phyloP scores from a whole-genome alignment of 2,888 invertebrate genomes.

The Callimorpha dominula region DNA sequence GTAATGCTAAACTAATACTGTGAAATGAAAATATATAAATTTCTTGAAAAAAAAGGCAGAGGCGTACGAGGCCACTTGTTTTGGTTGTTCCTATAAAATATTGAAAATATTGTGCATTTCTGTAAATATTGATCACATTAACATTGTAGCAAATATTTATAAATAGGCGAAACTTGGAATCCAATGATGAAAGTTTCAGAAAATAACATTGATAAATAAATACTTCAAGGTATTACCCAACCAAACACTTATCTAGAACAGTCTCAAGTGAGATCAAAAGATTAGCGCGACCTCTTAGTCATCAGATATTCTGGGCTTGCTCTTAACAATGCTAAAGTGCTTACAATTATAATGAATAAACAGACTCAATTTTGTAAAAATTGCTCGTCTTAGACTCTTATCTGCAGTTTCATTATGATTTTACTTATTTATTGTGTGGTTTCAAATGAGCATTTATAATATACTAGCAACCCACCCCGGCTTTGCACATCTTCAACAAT shows the following conservation, averaged over 20 bases:
- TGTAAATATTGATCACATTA: neutral
- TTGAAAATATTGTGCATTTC: no score
- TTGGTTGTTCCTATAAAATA: neutral
- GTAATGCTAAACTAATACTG: no score
- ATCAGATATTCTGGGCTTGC: conserved; percentile 12
- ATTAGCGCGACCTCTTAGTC: conserved; percentile 3
- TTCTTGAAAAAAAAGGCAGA: neutral
- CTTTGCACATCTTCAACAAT: no score
- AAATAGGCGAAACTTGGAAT: neutral
- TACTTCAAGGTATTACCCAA: neutral
- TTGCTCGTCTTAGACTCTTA: conserved; percentile 15
- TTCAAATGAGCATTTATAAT: no score
- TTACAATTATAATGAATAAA: conserved; percentile 26
- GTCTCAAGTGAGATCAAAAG: conserved; percentile 11
- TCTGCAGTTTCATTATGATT: conserved; percentile 16
- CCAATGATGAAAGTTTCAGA: neutral
- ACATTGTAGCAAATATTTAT: neutral
- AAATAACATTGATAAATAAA: neutral
- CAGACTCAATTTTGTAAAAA: conserved; percentile 27
- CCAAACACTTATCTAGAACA: neutral
- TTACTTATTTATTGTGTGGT: no score
- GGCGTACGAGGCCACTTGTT: neutral
- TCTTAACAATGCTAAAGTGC: conserved; percentile 25
- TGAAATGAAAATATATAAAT: no score
- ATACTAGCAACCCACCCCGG: no score